Evolutionary conservation across 2,888 invertebrate genomes (phyloP).

Genomic region (Cephus nigrinus): DNA sequence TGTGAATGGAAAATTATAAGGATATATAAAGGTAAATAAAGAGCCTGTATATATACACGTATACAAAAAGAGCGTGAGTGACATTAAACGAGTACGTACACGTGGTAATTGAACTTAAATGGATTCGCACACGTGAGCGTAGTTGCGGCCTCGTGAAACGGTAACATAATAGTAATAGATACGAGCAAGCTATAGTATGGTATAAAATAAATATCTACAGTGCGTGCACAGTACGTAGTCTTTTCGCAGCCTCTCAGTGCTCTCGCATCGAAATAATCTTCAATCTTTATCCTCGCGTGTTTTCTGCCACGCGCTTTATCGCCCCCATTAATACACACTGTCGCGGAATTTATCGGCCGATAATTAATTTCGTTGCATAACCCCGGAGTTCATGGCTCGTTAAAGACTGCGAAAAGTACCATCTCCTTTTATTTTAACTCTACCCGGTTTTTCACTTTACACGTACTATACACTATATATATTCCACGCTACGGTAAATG

Average conservation of each 20-base stretch:
- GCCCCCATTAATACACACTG: conserved; percentile 43
- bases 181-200: not conserved
- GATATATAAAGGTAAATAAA: not conserved
- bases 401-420: conserved; percentile 26
- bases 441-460: not conserved
- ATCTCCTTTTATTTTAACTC: not conserved
- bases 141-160: not conserved
- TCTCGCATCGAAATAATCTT: conserved; percentile 37
- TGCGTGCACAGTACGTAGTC: not conserved
- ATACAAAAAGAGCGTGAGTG: not conserved
- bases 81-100: not conserved
- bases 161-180: not conserved
- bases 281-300: conserved; percentile 46
- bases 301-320: conserved; percentile 44
- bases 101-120: conserved; percentile 4
- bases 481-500: not conserved
- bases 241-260: conserved; percentile 6
- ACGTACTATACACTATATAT: not conserved
- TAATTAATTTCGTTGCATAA: conserved; percentile 55
- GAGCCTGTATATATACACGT: not conserved
- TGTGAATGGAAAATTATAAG: not conserved
- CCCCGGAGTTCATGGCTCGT: conserved; percentile 43
- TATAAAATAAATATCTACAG: not conserved
- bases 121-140: not conserved
- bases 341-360: conserved; percentile 43